These are phyloP conservation scores for Iselma pallidipennis DNA, from an alignment of 2,888 invertebrate species.

Conservation along the genomic window DNA sequence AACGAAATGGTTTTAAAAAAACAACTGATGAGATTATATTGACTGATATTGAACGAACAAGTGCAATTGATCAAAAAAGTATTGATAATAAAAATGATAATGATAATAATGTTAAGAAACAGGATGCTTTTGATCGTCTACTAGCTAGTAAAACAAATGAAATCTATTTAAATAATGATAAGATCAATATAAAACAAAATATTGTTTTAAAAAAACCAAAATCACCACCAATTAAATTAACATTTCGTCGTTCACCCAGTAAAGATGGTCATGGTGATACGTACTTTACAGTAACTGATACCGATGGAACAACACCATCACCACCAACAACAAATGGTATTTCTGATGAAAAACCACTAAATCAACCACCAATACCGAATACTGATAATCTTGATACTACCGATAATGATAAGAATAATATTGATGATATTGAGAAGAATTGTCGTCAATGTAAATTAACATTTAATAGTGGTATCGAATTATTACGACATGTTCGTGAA, in stretches of 20 bases:
- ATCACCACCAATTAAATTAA: neutral
- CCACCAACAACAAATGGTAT: neutral
- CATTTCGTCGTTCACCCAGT: slow-evolving; percentile 1
- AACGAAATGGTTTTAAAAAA: no score
- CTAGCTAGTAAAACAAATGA: neutral
- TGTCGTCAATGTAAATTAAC: slow-evolving; percentile 2
- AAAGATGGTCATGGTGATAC: neutral
- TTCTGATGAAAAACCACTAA: neutral
- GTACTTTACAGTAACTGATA: neutral
- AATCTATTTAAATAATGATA: neutral
- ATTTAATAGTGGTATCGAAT: slow-evolving; percentile 6
- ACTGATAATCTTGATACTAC: neutral
- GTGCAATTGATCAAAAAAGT: no score
- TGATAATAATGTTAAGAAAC: neutral
- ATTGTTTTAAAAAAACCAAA: neutral
- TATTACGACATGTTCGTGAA: slow-evolving; percentile 14
- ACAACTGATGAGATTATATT: no score
- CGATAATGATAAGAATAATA: neutral
- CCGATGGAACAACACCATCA: neutral
- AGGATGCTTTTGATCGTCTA: neutral
- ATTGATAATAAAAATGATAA: neutral
- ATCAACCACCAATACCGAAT: neutral
- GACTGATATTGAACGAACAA: no score
- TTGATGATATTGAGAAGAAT: neutral
- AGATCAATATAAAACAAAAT: slow-evolving; percentile 7